Conservation (phyloP, 2,888 invertebrate species). For the Alloscopus bannaensis region DNA sequence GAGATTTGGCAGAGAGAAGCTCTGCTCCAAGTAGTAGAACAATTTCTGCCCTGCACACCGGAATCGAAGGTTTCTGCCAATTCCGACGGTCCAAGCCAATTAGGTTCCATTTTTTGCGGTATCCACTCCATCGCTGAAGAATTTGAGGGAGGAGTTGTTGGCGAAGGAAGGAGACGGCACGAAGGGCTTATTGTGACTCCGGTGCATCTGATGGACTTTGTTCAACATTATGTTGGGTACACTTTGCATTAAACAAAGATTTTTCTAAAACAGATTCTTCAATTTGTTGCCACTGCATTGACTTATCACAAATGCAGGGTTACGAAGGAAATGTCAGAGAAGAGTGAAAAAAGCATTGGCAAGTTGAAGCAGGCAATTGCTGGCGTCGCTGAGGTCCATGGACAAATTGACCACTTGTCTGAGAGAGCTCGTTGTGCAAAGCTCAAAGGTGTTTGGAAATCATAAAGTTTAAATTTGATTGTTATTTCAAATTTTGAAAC, state of each 20-base stretch:
- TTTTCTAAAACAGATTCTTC: not conserved
- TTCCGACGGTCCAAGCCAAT: not conserved
- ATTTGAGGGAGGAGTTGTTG: not conserved
- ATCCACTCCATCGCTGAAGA: conserved; percentile 22
- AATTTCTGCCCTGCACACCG: not conserved
- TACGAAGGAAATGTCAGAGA: not conserved
- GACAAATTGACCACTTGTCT: conserved; percentile 22
- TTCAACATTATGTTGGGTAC: conserved; percentile 17
- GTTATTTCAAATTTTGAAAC: not conserved
- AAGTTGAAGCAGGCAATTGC: conserved; percentile 16
- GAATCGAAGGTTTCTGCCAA: not conserved
- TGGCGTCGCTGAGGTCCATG: conserved; percentile 10
- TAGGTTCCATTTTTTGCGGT: conserved; percentile 13
- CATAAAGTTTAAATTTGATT: not conserved
- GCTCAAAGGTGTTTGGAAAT: conserved; percentile 10
- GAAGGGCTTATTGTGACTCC: conserved; percentile 14
- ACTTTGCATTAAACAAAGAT: not conserved
- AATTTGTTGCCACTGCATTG: not conserved
- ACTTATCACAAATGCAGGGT: not conserved
- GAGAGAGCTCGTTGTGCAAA: conserved; percentile 23
- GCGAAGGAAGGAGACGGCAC: not conserved
- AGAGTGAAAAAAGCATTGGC: conserved; percentile 18
- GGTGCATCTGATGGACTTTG: conserved; percentile 34
- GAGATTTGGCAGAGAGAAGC: conserved; percentile 32
- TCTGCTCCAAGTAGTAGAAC: conserved; percentile 22